These are phyloP conservation scores for Galeopsomyia nigrocyanea DNA, from an alignment of 2,888 invertebrate species.

Conservation along the genomic window DNA sequence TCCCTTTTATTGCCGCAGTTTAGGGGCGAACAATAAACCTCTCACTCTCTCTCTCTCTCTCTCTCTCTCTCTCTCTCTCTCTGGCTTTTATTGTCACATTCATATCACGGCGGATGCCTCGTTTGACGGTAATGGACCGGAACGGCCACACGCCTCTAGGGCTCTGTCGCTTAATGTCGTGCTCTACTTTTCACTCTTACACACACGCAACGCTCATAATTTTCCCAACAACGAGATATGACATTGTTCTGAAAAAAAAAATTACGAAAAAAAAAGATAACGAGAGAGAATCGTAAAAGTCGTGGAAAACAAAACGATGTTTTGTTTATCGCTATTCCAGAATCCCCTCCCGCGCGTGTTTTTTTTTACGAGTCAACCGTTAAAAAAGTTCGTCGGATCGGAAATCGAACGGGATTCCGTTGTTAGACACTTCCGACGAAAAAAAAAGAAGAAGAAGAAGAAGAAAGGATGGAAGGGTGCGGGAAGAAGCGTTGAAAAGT, in stretches of 20 bases:
- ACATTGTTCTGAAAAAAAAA: no score
- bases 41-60: slow-evolving; percentile 47
- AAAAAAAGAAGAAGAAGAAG: background rate
- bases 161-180: slow-evolving; percentile 8
- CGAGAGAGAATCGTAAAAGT: no score
- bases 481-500: no score
- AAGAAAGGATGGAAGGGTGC: no score
- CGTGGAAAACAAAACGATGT: no score
- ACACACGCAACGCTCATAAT: background rate
- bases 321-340: slow-evolving; percentile 13
- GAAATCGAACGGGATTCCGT: background rate
- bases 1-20: slow-evolving; percentile 59
- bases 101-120: slow-evolving; percentile 55
- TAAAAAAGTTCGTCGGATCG: background rate
- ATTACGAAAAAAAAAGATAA: no score
- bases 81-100: slow-evolving; percentile 56
- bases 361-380: background rate
- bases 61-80: slow-evolving; percentile 49
- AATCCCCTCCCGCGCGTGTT: background rate
- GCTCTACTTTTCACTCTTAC: background rate
- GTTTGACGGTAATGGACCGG: slow-evolving; percentile 58
- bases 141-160: slow-evolving; percentile 15
- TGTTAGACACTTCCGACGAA: background rate
- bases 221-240: background rate
- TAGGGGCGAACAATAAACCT: slow-evolving; percentile 60